Evolutionary conservation across 2,888 invertebrate species (phyloP), one percentile per base, ranked within the genome.

Genomic region (Ptilodon capucinus): DNA sequence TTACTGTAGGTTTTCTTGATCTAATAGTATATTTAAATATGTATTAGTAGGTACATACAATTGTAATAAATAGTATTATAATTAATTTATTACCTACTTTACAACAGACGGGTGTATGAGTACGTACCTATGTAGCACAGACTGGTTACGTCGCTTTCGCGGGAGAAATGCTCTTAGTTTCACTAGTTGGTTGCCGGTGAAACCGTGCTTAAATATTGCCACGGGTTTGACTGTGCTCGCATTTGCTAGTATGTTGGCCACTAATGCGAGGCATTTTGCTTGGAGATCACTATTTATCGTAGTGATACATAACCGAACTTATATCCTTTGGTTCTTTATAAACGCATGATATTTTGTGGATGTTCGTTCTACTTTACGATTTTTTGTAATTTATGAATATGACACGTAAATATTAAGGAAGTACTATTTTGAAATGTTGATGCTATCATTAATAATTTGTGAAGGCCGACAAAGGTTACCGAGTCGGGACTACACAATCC

Each of bases 141-240:
- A 83, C 83, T 76, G 73, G 86, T 85, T 71, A 68, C 58, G 78
- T 81, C 64, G 81, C 88, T 89, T 88, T 88, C 87, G 65, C 84
- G 63, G 68, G 82, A 81, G 85, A 88, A 87, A 86, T 76, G 75
- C 64, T 73, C 69, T 67, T 68, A 79, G 84, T 88, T 87, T 87
- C 88, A 79, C 89, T 80, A 59, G 70, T 63, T 62, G 63, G 66
- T 52, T 59, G 66, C 60, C 60, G 80, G 84, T 79, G 84, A 86
- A 86, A 86, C 74, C 68, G 57, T 74, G 68, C 68, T 74, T 74
- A 68, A 62, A 65, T 63, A 57, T 64, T 47, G 50, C 53, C 42
- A 54, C 51, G 7, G 46, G 44, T 34, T 34, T 48, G 28, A 16
- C 32, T 32, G 16, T 54, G 44, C 21, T 39, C 30, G 23, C 28